These are phyloP conservation scores for Clupea harengus DNA, from an alignment of 2,113 vertebrate genomes.

Conservation along the genomic window DNA sequence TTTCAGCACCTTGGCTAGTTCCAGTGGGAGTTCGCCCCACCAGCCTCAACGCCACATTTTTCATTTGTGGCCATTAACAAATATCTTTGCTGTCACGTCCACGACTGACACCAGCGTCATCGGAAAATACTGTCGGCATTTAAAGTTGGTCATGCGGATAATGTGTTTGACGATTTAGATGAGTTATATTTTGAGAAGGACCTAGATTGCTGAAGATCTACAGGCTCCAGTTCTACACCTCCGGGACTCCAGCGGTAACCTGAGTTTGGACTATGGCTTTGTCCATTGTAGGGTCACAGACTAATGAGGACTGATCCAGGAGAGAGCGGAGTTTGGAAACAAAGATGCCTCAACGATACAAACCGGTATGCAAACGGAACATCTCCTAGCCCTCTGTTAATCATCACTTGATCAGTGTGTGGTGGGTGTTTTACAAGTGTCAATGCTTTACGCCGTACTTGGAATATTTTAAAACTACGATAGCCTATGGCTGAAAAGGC, in stretches of 20 bases:
- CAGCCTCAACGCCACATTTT: background rate
- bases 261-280: background rate
- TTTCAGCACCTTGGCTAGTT: constrained; percentile 76
- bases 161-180: background rate
- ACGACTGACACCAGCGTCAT: background rate
- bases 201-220: background rate
- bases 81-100: constrained; percentile 5
- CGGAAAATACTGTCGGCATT: constrained; percentile 18
- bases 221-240: background rate
- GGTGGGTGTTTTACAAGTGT: too few species aligned
- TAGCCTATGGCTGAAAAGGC: too few species aligned
- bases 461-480: too few species aligned
- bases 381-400: background rate
- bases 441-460: too few species aligned
- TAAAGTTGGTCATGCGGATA: background rate
- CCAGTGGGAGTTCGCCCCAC: constrained; percentile 29
- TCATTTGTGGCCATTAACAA: background rate
- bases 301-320: constrained; percentile 31
- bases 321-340: constrained; percentile 19
- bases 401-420: background rate
- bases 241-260: background rate
- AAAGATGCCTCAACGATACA: constrained; percentile 68
- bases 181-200: background rate
- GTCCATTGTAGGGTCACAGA: constrained; percentile 15
- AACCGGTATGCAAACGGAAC: constrained; percentile 63